Evolutionary conservation across 2,888 invertebrate genomes (phyloP), one percentile per base, ranked within the genome.

Genomic region (Crematogaster levior): DNA sequence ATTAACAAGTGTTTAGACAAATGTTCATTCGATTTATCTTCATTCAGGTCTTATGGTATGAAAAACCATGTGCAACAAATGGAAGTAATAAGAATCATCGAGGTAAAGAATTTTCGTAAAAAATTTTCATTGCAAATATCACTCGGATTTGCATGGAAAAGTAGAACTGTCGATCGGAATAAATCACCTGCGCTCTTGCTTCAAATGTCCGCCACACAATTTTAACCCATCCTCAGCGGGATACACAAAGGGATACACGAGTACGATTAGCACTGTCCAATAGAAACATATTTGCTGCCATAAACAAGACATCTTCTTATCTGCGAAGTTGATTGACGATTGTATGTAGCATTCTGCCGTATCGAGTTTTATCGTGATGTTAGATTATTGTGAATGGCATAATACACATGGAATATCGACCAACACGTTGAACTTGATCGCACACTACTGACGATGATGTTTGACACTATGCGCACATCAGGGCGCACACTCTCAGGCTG

Each of bases 261-360:
- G 70, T 7, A 65, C 34, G 58, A 85, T 51, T 24, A 81, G 34
- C 21, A 74, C 58, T 24, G 74, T 56, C 51, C 61, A 51, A 72
- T 65, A 70, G 83, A 86, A 82, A 58, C 81, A 84, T 73, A 83
- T 40, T 82, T 58, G 68, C n/a, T 37, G 60, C 84, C 84, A 82
- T 74, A 56, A 24, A 56, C 46, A 66, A 68, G 56, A 84, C 90
- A 90, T 90, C 75, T 90, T 73, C 82, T 63, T 63, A 83, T 63
- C 18, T 74, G n/a, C n/a, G 15, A 81, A 66, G 51, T 43, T 43
- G 37, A 48, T 24, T 12, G 73, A 27, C 12, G 34, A 53, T 75
- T 73, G 53, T 24, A 86, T 30, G 75, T 61, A 81, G 48, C 83
- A 87, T 87, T 65, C 84, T 88, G 74, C 24, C 40, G 24, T 10